phyloP scores from a whole-genome alignment of 2,113 vertebrate species.

The Carlito syrichta region DNA sequence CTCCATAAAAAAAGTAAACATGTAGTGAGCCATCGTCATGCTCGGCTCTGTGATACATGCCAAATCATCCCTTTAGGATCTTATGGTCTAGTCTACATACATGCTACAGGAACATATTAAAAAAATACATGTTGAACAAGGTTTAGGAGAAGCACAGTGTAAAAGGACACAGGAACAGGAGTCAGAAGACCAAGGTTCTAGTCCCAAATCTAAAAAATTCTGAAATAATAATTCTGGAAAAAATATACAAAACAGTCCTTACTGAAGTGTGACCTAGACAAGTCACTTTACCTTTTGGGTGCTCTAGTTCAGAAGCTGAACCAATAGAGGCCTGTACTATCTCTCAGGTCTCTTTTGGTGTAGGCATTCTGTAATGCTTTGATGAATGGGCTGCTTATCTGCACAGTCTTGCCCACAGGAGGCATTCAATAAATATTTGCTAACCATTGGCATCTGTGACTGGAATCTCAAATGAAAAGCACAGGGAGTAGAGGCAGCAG shows the following conservation, averaged over 20 bases:
- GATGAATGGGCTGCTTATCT: background rate
- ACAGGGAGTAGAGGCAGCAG: background rate
- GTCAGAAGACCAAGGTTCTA: background rate
- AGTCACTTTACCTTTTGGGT: background rate
- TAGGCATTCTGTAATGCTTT: background rate
- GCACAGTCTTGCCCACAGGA: too few species aligned
- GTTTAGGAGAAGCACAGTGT: background rate
- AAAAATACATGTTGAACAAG: background rate
- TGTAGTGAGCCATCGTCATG: background rate
- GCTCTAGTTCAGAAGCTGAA: background rate
- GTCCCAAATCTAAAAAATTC: background rate
- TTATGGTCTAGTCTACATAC: background rate
- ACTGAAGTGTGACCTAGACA: background rate
- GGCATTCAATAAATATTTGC: background rate
- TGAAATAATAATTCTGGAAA: too few species aligned
- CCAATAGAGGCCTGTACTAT: background rate
- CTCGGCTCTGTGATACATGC: background rate
- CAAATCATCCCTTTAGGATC: background rate
- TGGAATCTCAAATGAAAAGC: background rate
- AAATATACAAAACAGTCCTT: too few species aligned
- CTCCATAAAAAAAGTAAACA: background rate
- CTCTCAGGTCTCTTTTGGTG: background rate
- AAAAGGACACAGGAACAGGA: background rate
- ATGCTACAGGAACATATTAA: background rate
- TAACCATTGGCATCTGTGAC: background rate